Evolutionary conservation across 2,888 invertebrate genomes (phyloP).

Genomic region (Calameuta pallipes): DNA sequence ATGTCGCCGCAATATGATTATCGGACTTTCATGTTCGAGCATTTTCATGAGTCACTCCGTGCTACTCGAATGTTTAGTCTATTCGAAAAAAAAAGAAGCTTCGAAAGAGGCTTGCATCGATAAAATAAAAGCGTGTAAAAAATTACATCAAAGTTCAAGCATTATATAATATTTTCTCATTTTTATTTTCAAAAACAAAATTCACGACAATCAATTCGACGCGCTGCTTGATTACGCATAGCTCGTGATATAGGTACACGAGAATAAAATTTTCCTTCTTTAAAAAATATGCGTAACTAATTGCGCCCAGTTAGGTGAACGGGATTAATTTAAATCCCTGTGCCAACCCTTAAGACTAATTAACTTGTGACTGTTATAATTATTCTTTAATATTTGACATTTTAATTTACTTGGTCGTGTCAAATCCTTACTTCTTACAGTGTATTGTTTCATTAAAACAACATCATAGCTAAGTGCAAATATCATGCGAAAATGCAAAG

Average conservation of each 20-base stretch:
- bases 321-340: neutral
- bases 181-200: neutral
- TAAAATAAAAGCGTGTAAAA: neutral
- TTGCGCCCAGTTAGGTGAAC: neutral
- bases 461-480: neutral
- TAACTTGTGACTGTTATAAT: neutral
- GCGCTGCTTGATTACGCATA: neutral
- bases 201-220: neutral
- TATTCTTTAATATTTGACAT: neutral
- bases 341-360: neutral
- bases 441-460: neutral
- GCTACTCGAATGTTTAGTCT: neutral
- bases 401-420: neutral
- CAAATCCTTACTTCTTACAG: neutral
- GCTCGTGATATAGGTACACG: neutral
- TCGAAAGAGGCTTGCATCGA: neutral
- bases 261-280: neutral
- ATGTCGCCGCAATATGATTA: neutral
- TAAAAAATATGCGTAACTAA: neutral
- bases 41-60: neutral
- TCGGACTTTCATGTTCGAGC: neutral
- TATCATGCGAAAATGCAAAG: neutral
- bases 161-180: neutral
- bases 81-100: neutral
- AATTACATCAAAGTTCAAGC: neutral